Evolutionary conservation across 2,797 vertebrate species (phyloP), one percentile per base, ranked within the genome.

Genomic region (Chromobotia macracanthus): DNA sequence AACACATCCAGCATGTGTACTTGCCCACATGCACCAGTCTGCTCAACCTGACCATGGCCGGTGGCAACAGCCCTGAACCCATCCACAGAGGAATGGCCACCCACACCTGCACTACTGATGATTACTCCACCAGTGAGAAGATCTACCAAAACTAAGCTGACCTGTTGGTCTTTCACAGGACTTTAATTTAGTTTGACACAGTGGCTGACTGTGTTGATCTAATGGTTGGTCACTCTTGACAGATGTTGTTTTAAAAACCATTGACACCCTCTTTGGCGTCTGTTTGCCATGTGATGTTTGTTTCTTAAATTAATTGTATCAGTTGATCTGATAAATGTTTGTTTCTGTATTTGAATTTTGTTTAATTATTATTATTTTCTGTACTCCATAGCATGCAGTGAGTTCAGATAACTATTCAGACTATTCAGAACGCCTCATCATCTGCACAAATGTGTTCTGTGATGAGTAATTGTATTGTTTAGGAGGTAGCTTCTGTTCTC

Each of bases 1-100:
- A 97, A 67, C 96, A 97, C 1, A 94, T 99, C 74, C 97, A 99
- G 91, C 97, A 99, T 0, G 92, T 99, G 86, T 99, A 97, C 87
- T 91, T 99, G 87, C 98, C 98, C 77, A 97, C 97, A 38, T 97
- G 97, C 91, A 95, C 96, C 89, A 99, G 96, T 88, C 94, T 99
- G 10, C 95, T 99, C 80, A 97, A 93, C 87, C 93, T 99, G 83
- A 93, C 95, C 60, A 88, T 96, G 80, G 92, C 86, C 0, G 87
- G 79, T 80, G 38, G 21, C 68, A 85, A 28, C 84, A 84, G 90
- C 85, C 91, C 91, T 0, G n/a, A 86, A 0, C 87, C 92, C 82
- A 92, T 94, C 77, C 92, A 87, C 87, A 86, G 91, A 73, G 88
- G 89, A 28, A 75, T 83, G 63, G 81, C 84, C 3, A 66, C 89